Percentiles rank a stretch among this genome's conserved stretches.
phyloP scores from a whole-genome alignment of 2,797 vertebrate species.

The Bucorvus abyssinicus region DNA sequence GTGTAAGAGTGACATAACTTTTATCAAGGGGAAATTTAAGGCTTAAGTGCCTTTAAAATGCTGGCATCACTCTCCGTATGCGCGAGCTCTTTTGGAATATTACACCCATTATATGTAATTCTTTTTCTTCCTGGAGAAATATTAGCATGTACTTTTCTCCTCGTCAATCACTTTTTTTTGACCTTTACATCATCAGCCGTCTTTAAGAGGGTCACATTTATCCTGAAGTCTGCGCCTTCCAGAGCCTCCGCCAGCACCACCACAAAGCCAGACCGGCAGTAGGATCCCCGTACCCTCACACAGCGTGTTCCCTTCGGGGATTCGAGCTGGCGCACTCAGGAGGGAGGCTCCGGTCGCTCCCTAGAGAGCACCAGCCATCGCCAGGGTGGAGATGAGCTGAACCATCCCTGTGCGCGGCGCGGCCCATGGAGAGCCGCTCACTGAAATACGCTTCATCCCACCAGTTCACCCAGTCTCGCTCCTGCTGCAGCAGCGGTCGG shows the following conservation, averaged over 20 bases:
- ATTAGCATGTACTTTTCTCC: constrained; percentile 56
- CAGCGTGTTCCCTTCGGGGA: neutral
- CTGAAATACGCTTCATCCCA: accelerated
- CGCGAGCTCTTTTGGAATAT: constrained; percentile 25
- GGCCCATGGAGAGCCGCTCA: neutral
- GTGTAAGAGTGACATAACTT: constrained; percentile 49
- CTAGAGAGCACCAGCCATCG: neutral
- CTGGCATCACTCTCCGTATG: constrained; percentile 39
- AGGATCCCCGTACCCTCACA: no score
- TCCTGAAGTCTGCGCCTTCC: neutral
- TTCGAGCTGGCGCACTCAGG: neutral
- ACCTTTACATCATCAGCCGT: neutral
- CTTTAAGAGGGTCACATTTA: neutral
- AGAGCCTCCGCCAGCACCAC: neutral
- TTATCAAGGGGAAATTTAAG: constrained; percentile 52
- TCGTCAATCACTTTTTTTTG: constrained; percentile 4
- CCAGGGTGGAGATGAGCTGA: neutral
- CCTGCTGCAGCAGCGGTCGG: neutral
- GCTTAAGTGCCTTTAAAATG: constrained; percentile 68
- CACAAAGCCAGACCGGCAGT: neutral
- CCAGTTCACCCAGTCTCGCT: accelerated
- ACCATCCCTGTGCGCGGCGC: accelerated
- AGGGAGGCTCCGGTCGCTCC: neutral
- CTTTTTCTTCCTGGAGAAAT: constrained; percentile 41
- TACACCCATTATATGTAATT: constrained; percentile 59